A percentile compares a stretch with the other conserved stretches of the same genome.
These are phyloP conservation scores for Cantharis rustica DNA, from an alignment of 2,888 invertebrate species.

Conservation along the genomic window DNA sequence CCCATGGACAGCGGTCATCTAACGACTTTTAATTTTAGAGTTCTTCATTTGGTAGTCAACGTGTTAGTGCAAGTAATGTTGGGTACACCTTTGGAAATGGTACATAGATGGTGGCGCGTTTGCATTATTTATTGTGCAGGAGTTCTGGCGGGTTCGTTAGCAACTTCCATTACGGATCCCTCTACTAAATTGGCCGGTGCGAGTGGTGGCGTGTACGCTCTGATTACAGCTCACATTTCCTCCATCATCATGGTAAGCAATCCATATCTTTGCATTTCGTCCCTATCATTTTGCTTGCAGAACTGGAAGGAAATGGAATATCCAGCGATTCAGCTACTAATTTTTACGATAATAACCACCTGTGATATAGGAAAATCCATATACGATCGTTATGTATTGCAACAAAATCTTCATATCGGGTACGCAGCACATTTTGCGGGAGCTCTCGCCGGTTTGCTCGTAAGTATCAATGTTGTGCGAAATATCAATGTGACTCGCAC, in stretches of 20 bases:
- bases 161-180: conserved; percentile 81
- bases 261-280: neutral
- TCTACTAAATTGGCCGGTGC: conserved; percentile 86
- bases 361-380: conserved; percentile 90
- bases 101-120: conserved; percentile 94
- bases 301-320: conserved; percentile 98
- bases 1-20: neutral
- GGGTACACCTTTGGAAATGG: conserved; percentile 94
- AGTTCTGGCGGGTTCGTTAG: conserved; percentile 82
- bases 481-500: conserved; percentile 80
- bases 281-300: conserved; percentile 56
- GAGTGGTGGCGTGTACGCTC: conserved; percentile 92
- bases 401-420: conserved; percentile 78
- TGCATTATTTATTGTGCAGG: conserved; percentile 82
- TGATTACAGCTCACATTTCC: conserved; percentile 91
- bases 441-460: conserved; percentile 78
- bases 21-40: conserved; percentile 57
- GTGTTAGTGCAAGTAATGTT: conserved; percentile 89
- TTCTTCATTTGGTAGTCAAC: conserved; percentile 88
- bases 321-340: conserved; percentile 80
- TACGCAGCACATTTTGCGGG: conserved; percentile 95
- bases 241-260: conserved; percentile 81
- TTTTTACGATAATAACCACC: conserved; percentile 79
- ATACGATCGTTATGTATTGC: conserved; percentile 80
- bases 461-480: conserved; percentile 72